Evolutionary conservation across 2,797 vertebrate genomes (phyloP), one percentile per base, ranked within the genome.

Genomic region (Acanthurus tractus): DNA sequence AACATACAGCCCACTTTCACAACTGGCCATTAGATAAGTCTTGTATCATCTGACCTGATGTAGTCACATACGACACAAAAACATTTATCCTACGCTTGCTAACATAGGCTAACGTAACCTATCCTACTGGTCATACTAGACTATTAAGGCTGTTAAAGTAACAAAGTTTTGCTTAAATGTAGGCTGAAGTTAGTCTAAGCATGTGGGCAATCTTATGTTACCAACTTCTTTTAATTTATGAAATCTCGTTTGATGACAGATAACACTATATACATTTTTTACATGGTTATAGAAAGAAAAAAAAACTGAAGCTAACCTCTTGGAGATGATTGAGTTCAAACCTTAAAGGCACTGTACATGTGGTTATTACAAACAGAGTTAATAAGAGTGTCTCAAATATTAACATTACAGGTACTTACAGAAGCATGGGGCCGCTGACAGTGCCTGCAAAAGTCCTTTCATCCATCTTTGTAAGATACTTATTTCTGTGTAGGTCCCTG

Each of bases 401-500:
- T 53, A 61, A 5, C 48, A 10, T 15, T 54, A 74, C 17, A 45
- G 63, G 29, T 94, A 98, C 98, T 98, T 87, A 99, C 98, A 99
- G 92, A 49, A 97, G 92, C 76, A 95, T 94, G 57, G 98, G 98
- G 59, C 98, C 98, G 52, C 95, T 97, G 75, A 96, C 66, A 52
- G 94, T 94, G 70, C 97, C 97, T 18, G 93, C 92, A 89, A 99
- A 99, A 55, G 96, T 95, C 62, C 94, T 94, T 11, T 98, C 96
- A 81, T 97, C 95, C 81, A 99, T 96, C 85, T 86, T 87, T 82
- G 93, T 94, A 76, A 99, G 90, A 76, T 96, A 90, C 76, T 93
- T 96, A 83, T 99, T 99, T 92, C 97, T 97, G 93, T 99, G 97
- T 66, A 99, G 95, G 86, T 98, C 97, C 55, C 98, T 99, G 90